These are phyloP conservation scores for Meriones unguiculatus DNA, from an alignment of 2,113 vertebrate genomes.

Conservation along the genomic window DNA sequence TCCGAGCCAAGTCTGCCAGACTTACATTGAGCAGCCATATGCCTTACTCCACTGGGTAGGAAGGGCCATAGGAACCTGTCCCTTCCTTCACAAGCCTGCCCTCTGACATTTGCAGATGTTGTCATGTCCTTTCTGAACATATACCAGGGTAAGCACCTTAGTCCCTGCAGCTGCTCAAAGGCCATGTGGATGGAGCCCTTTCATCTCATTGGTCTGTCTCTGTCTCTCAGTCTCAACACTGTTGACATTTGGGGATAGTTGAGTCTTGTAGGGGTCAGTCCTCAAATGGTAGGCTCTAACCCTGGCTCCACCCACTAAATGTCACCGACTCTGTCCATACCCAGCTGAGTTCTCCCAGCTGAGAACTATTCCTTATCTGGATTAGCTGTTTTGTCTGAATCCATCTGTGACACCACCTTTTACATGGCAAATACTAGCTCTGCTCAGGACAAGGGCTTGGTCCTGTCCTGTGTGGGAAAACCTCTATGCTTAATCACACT, in stretches of 20 bases:
- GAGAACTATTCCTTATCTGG: background rate
- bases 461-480: background rate
- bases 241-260: background rate
- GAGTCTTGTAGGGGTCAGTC: background rate
- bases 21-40: rapidly evolving
- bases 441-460: background rate
- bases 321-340: background rate
- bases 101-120: background rate
- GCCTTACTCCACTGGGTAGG: background rate
- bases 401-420: background rate
- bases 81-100: background rate
- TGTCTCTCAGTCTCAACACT: background rate
- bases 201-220: background rate
- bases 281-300: no score
- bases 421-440: background rate
- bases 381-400: background rate
- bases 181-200: background rate
- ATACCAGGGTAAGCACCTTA: background rate
- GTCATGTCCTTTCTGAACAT: background rate
- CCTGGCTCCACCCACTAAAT: background rate
- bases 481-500: background rate
- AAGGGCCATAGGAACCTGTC: background rate
- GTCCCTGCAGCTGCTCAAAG: background rate
- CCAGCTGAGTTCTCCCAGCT: rapidly evolving
- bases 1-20: background rate